Percentiles rank a stretch among this genome's conserved stretches.
phyloP scores from a whole-genome alignment of 2,113 vertebrate genomes.

The Aphyosemion australe region DNA sequence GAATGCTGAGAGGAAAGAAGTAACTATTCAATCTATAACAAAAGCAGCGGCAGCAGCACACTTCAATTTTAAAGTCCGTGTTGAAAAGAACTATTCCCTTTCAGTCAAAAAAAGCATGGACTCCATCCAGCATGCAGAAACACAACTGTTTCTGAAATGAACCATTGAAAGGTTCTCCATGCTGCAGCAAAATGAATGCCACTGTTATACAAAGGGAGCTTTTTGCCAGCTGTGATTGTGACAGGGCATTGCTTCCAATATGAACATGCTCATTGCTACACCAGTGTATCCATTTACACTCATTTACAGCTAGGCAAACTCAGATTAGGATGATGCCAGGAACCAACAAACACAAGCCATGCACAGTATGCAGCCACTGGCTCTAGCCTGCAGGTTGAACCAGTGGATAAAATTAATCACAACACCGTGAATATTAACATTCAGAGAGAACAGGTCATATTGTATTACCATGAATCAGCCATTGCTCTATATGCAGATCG shows the following conservation, averaged over 20 bases:
- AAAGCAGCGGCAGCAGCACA: no score
- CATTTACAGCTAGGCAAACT: constrained; percentile 62
- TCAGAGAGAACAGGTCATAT: constrained; percentile 64
- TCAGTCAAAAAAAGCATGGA: constrained; percentile 28
- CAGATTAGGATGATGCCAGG: constrained; percentile 55
- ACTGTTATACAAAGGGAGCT: constrained; percentile 33
- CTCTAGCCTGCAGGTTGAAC: constrained; percentile 57
- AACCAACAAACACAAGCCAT: constrained; percentile 54
- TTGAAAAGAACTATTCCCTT: constrained; percentile 17
- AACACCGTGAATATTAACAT: constrained; percentile 76
- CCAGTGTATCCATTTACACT: constrained; percentile 66
- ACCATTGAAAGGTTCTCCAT: constrained; percentile 41
- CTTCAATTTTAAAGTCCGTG: no score
- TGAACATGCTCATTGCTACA: constrained; percentile 61
- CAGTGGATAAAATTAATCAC: constrained; percentile 75
- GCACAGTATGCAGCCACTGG: constrained; percentile 53
- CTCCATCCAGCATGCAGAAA: constrained; percentile 34
- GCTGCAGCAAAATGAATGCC: constrained; percentile 51
- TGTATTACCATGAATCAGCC: constrained; percentile 68
- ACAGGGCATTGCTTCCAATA: constrained; percentile 72
- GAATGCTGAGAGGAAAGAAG: constrained; percentile 6
- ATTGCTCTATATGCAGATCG: constrained; percentile 71
- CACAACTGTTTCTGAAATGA: constrained; percentile 31
- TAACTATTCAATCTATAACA: constrained; percentile 14
- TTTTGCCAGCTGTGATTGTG: constrained; percentile 64